Evolutionary conservation across 37 sponge, comb jelly and placozoan species (phyloP).

Genomic region (Oopsacas minuta): DNA sequence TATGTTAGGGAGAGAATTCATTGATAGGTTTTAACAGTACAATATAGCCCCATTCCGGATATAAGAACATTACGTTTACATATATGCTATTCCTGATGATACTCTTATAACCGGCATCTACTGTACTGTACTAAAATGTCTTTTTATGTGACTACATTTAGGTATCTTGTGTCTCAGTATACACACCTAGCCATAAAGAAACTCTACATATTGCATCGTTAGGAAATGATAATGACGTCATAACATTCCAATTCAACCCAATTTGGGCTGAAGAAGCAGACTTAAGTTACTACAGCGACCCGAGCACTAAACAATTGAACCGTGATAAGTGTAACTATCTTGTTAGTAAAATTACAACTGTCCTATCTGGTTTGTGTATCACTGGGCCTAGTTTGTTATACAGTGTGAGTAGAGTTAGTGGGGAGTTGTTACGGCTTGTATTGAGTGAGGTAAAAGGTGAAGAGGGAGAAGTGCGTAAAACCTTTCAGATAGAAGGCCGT

Average conservation of each 20-base stretch:
- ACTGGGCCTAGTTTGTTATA: background rate
- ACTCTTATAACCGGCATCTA: no score
- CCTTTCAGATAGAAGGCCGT: background rate
- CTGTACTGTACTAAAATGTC: no score
- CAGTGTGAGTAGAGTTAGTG: slow-evolving; percentile 1
- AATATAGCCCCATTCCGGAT: no score
- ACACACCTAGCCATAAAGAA: background rate
- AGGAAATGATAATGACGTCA: background rate
- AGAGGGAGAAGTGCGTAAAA: background rate
- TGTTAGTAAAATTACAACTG: background rate
- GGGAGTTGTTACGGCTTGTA: slow-evolving; percentile 1
- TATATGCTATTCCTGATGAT: no score
- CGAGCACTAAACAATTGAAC: background rate
- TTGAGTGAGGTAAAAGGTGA: background rate
- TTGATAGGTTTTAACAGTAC: no score
- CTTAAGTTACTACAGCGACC: background rate
- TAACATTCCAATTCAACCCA: slow-evolving; percentile 16
- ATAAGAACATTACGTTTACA: no score
- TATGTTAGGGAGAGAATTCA: no score
- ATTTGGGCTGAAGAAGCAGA: background rate
- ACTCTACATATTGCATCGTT: background rate
- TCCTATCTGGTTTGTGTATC: background rate
- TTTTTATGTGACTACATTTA: no score
- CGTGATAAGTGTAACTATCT: background rate
- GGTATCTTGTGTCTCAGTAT: background rate